A percentile compares a stretch with the other conserved stretches of the same genome.
phyloP scores from a whole-genome alignment of 2,797 vertebrate species.

The Hippocampus kuda region DNA sequence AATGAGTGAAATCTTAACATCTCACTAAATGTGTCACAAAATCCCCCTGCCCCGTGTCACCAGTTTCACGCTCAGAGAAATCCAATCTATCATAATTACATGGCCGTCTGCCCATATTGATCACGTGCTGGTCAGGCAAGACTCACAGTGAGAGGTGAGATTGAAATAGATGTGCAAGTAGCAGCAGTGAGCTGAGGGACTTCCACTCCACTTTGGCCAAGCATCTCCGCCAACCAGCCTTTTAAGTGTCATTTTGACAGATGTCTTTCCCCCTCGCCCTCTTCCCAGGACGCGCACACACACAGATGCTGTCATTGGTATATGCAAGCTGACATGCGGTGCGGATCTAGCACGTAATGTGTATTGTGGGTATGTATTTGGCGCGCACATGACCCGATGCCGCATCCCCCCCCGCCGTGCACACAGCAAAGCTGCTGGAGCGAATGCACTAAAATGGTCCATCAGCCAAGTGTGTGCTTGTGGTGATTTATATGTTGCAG shows the following conservation, averaged over 20 bases:
- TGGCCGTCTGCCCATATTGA: slow-evolving; percentile 62
- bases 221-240: slow-evolving; percentile 44
- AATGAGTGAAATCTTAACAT: slow-evolving; percentile 23
- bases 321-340: slow-evolving; percentile 17
- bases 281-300: slow-evolving; percentile 4
- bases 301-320: slow-evolving; percentile 16
- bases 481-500: slow-evolving; percentile 13
- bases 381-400: background rate
- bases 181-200: slow-evolving; percentile 49
- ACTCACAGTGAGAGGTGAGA: slow-evolving; percentile 56
- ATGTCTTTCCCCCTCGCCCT: slow-evolving; percentile 31
- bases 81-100: slow-evolving; percentile 67
- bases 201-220: slow-evolving; percentile 50
- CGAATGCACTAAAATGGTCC: slow-evolving; percentile 11
- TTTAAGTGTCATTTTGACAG: slow-evolving; percentile 56
- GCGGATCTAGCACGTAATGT: slow-evolving; percentile 9
- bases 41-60: slow-evolving; percentile 31
- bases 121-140: slow-evolving; percentile 62
- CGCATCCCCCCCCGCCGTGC: background rate
- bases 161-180: slow-evolving; percentile 62
- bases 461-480: slow-evolving; percentile 15
- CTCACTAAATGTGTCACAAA: slow-evolving; percentile 42
- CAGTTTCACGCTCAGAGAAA: slow-evolving; percentile 52
- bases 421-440: slow-evolving; percentile 6
- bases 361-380: background rate